These are phyloP conservation scores for Barnardius zonarius DNA, from an alignment of 2,113 vertebrate genomes.

Conservation along the genomic window DNA sequence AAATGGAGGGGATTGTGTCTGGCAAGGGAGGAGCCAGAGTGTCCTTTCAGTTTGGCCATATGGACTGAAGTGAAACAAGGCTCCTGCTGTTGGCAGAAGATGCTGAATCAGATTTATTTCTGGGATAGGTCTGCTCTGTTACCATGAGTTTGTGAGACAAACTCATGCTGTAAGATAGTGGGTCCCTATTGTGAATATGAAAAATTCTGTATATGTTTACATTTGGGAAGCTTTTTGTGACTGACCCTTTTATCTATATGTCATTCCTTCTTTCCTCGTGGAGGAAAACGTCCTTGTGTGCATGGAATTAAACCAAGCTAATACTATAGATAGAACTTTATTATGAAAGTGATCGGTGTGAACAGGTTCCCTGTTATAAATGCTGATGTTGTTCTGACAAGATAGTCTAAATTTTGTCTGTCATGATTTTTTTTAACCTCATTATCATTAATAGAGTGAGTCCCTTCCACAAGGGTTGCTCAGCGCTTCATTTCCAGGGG, in stretches of 20 bases:
- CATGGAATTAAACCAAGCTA: neutral
- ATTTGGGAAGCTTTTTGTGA: neutral
- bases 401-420: neutral
- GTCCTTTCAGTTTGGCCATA: neutral
- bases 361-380: neutral
- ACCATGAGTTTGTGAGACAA: neutral
- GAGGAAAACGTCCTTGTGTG: neutral
- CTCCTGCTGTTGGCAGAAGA: neutral
- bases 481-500: neutral
- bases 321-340: neutral
- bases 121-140: neutral
- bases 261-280: neutral
- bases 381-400: neutral
- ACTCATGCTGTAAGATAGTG: neutral
- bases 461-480: neutral
- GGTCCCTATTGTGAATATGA: neutral
- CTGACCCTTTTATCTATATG: neutral
- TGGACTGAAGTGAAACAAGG: neutral
- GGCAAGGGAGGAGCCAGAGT: neutral
- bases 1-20: neutral
- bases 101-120: neutral
- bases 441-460: neutral
- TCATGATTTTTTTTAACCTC: neutral
- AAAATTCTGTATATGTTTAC: accelerated
- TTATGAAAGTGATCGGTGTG: neutral